Conservation (phyloP, 2,113 vertebrate species). For the Ophthalmolycus amberensis region DNA sequence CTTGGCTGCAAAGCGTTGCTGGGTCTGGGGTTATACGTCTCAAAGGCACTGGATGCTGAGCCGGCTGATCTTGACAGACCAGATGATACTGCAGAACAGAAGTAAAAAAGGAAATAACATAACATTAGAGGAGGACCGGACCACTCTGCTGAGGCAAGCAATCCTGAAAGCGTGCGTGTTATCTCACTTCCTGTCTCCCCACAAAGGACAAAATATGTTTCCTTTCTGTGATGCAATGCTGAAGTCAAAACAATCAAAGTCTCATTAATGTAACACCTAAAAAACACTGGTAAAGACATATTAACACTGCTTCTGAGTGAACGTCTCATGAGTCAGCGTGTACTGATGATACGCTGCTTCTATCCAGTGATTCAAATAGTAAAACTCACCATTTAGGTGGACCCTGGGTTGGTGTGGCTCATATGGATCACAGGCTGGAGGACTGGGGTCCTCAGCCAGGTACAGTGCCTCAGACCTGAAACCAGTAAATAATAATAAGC, state of each 20-base stretch:
- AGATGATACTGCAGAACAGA: conserved; percentile 60
- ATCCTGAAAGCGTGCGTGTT: not conserved
- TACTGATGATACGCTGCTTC: not conserved
- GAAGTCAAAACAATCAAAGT: not conserved
- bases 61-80: conserved; percentile 75
- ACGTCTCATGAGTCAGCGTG: too few species aligned
- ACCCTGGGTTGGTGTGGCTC: conserved; percentile 70
- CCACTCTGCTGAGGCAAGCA: conserved; percentile 39
- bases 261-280: not conserved
- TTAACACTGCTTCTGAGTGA: not conserved
- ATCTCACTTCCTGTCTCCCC: conserved; percentile 36
- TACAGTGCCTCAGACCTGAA: conserved; percentile 80
- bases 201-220: conserved; percentile 15
- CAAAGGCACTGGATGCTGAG: conserved; percentile 81
- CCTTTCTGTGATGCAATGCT: conserved; percentile 5
- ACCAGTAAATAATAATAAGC: not conserved
- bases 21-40: conserved; percentile 79
- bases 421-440: conserved; percentile 60
- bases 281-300: not conserved
- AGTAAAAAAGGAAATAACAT: conserved; percentile 3
- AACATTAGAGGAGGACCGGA: conserved; percentile 12
- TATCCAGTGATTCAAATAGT: not conserved
- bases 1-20: conserved; percentile 81
- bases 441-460: conserved; percentile 75
- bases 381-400: conserved; percentile 72